Evolutionary conservation across 2,113 vertebrate genomes (phyloP).

Genomic region (Rostratula benghalensis): DNA sequence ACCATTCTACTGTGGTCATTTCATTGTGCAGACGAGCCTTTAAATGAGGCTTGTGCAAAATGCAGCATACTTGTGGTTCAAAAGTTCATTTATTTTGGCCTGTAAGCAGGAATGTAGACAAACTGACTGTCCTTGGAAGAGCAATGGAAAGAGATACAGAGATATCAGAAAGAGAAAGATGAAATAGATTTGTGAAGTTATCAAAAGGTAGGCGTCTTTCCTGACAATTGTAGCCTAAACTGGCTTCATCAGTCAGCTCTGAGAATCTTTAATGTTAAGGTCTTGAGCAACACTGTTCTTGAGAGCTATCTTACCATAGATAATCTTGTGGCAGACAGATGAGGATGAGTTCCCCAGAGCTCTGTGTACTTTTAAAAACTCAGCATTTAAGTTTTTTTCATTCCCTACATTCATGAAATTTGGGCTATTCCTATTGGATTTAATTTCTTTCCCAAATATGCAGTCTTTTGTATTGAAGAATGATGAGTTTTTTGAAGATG

Average conservation of each 20-base stretch:
- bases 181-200: not conserved
- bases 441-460: not conserved
- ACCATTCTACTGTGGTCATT: not conserved
- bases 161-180: not conserved
- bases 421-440: not conserved
- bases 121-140: rapidly evolving
- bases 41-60: not conserved
- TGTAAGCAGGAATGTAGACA: not conserved
- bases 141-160: not conserved
- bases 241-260: not conserved
- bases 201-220: not conserved
- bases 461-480: not conserved
- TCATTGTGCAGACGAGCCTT: not conserved
- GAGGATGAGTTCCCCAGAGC: not conserved
- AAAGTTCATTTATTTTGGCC: not conserved
- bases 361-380: not conserved
- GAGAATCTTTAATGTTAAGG: not conserved
- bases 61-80: not conserved
- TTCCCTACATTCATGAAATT: not conserved
- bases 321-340: not conserved
- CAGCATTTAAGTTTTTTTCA: not conserved
- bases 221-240: rapidly evolving
- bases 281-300: not conserved
- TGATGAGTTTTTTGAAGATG: not conserved
- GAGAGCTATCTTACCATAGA: not conserved